Percentiles rank a stretch among this genome's conserved stretches.
phyloP scores from a whole-genome alignment of 2,797 vertebrate species.

The Danio choprae region DNA sequence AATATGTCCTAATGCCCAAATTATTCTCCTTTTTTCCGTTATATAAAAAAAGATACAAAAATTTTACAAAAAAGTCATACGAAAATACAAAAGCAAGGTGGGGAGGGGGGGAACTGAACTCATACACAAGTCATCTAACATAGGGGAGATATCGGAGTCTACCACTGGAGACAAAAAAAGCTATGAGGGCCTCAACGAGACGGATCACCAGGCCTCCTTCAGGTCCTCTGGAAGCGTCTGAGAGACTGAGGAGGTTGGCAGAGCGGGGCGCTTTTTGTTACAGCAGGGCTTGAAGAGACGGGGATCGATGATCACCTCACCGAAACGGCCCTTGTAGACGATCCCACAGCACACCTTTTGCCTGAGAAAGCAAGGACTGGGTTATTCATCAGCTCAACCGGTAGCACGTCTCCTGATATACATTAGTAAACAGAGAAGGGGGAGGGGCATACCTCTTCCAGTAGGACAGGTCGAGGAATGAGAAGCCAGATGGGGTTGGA shows the following conservation, averaged over 20 bases:
- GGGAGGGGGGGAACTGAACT: constrained; percentile 56
- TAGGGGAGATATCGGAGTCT: constrained; percentile 73
- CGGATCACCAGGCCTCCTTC: constrained; percentile 81
- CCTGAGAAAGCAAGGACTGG: constrained; percentile 60
- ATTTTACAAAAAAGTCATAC: constrained; percentile 71
- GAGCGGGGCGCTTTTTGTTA: constrained; percentile 77
- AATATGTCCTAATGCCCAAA: constrained; percentile 82
- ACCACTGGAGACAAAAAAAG: constrained; percentile 86
- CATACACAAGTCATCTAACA: constrained; percentile 65
- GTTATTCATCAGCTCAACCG: not conserved
- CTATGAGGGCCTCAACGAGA: constrained; percentile 71
- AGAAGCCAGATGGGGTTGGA: constrained; percentile 76
- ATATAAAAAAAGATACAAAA: constrained; percentile 65
- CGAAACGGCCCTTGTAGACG: constrained; percentile 84
- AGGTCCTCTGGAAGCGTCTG: constrained; percentile 67
- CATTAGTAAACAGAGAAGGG: not conserved
- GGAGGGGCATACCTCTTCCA: constrained; percentile 79
- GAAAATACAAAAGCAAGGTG: constrained; percentile 61
- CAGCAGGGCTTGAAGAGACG: constrained; percentile 87
- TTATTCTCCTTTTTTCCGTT: constrained; percentile 64
- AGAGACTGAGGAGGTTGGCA: constrained; percentile 70
- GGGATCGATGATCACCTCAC: constrained; percentile 86
- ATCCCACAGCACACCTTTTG: constrained; percentile 87
- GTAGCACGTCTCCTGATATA: not conserved
- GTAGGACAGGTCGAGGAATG: constrained; percentile 84